Base-by-base conservation (phyloP, 2,797 vertebrate species). In the Buceros bicornis region DNA sequence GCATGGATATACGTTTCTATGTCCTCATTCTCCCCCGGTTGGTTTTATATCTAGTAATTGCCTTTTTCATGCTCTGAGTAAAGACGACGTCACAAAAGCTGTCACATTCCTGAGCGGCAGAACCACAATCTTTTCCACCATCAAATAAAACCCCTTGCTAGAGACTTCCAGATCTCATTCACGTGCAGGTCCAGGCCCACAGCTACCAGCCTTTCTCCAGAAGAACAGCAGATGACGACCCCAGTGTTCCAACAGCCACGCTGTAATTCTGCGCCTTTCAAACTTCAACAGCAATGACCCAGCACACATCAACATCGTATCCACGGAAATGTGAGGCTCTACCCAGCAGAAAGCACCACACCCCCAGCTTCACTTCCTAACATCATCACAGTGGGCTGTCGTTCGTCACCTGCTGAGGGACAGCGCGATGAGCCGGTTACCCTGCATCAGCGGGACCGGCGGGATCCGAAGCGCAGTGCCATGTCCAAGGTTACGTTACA, bases 341-440 rank as follows among this genome's bases (percentile, higher is more conserved):
- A 40, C 37, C 37, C 37, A 40, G 37, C 37, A 33, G 33, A 33
- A 33, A 33, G 33, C 33, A 33, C 33, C 33, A 33, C 33, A 40
- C 37, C 37, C 37, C 37, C 10, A 40, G 37, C 37, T 40, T 40
- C 37, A 40, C 37, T 40, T 40, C 10, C 10, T 40, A 40, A 40
- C 37, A 40, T 40, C 37, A 40, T 40, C 37, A 40, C 37, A 40
- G 10, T 12, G 12, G 37, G 37, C 37, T 40, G 37, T 12, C 37
- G 12, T 40, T 40, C 12, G 37, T n/a, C 61, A 56, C 14, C 76
- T 33, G 47, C 28, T 7, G 11, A 2, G 18, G n/a, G 65, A 47
- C 0, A 0, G 43, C 3, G 1, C 2, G 1, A 42, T 5, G 43
- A 42, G 48, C 16, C 0, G 22, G 40, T 29, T 45, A 9, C 40